phyloP scores from a whole-genome alignment of 2,888 invertebrate species.

The Tenthredo mesomela region DNA sequence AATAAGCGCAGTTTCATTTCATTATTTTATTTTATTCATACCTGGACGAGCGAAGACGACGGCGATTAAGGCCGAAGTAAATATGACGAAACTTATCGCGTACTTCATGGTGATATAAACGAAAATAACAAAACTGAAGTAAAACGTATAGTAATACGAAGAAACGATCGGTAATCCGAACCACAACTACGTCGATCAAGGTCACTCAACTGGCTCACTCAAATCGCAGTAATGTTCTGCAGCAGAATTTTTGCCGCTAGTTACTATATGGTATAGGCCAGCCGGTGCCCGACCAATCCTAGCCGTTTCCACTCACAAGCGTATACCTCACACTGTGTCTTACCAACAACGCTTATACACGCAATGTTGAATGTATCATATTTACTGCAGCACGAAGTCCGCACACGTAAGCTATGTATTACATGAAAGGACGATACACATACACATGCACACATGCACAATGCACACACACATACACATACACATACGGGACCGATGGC shows the following conservation, averaged over 20 bases:
- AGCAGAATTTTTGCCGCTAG: conserved; percentile 60
- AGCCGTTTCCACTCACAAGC: conserved; percentile 32
- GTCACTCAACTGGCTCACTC: conserved; percentile 68
- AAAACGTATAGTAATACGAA: background rate
- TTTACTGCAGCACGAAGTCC: conserved; percentile 13
- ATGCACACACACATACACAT: background rate
- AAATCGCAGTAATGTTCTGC: conserved; percentile 66
- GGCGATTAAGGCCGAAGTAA: conserved; percentile 67
- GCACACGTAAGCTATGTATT: background rate
- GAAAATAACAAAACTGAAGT: background rate
- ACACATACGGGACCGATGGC: background rate
- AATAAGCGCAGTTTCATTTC: background rate
- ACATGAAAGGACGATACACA: background rate
- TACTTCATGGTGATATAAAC: conserved; percentile 60
- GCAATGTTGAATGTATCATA: conserved; percentile 47
- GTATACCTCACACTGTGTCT: conserved; percentile 56
- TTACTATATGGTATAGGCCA: conserved; percentile 60
- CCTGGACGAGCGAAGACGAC: conserved; percentile 68
- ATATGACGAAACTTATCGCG: conserved; percentile 60
- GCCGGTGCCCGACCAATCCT: conserved; percentile 58
- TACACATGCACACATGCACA: background rate
- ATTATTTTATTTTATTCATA: conserved; percentile 62
- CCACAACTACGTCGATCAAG: conserved; percentile 66
- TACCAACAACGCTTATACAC: conserved; percentile 41
- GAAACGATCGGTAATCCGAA: conserved; percentile 38